These are phyloP conservation scores for Oryzias woworae DNA, from an alignment of 2,113 vertebrate species.

Conservation along the genomic window DNA sequence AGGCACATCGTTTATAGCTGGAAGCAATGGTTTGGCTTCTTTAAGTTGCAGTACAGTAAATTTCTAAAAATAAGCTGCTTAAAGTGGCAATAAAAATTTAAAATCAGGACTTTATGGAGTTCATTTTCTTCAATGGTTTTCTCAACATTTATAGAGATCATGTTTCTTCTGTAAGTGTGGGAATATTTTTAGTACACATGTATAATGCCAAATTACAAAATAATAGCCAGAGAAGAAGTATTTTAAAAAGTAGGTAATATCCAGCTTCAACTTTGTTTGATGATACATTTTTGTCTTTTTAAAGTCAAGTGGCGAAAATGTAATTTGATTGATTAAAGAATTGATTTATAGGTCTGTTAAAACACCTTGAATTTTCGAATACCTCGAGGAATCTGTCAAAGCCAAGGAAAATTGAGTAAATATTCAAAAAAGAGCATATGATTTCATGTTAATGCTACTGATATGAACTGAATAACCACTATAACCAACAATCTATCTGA, in stretches of 20 bases:
- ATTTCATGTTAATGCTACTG: no score
- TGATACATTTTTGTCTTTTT: no score
- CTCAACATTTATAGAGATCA: conserved; percentile 24
- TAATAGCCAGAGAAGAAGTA: not conserved
- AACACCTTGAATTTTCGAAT: no score
- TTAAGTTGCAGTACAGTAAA: conserved; percentile 39
- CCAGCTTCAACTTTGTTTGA: no score
- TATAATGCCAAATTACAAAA: conserved; percentile 3
- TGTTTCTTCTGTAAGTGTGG: not conserved
- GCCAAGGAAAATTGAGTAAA: no score
- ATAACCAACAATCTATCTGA: not conserved
- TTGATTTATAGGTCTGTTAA: not conserved
- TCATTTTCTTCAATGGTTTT: conserved; percentile 19
- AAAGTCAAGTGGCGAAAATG: no score
- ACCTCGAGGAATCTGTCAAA: no score
- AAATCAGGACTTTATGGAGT: conserved; percentile 27
- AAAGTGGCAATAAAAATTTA: conserved; percentile 26
- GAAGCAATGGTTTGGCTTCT: conserved; percentile 18
- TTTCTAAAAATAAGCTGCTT: conserved; percentile 33
- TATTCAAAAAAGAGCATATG: no score
- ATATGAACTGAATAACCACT: not conserved
- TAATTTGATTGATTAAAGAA: not conserved
- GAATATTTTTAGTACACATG: conserved; percentile 1
- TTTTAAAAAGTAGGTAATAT: no score
- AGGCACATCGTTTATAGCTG: conserved; percentile 36